Conservation (phyloP, 2,113 vertebrate genomes). For the Macquaria australasica region DNA sequence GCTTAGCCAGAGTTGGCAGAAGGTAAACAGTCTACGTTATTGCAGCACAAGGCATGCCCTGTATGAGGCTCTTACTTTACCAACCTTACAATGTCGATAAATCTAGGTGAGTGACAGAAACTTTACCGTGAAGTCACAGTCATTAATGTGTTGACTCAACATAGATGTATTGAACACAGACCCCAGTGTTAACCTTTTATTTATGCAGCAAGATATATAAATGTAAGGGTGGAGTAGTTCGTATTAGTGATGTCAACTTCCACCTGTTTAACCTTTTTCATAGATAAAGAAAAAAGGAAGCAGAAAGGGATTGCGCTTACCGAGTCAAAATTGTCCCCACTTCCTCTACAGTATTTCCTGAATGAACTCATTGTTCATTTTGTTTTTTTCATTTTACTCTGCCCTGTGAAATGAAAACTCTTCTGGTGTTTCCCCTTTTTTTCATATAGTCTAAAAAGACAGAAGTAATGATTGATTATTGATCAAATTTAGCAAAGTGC, state of each 20-base stretch:
- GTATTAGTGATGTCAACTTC: neutral
- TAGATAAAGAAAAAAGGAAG: slow-evolving; percentile 20
- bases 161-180: slow-evolving; percentile 24
- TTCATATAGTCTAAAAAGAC: neutral
- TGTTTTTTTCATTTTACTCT: slow-evolving; percentile 12
- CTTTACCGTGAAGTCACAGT: slow-evolving; percentile 33
- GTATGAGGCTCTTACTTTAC: slow-evolving; percentile 35
- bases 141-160: slow-evolving; percentile 35
- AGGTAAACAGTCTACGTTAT: slow-evolving; percentile 54
- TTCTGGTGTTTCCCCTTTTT: neutral
- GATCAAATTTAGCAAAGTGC: neutral
- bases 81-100: slow-evolving; percentile 30
- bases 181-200: slow-evolving; percentile 22
- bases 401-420: neutral
- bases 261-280: slow-evolving; percentile 16
- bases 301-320: neutral
- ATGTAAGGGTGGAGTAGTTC: slow-evolving; percentile 12
- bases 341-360: slow-evolving; percentile 8
- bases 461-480: neutral
- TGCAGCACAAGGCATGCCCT: slow-evolving; percentile 54
- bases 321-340: neutral
- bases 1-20: slow-evolving; percentile 44
- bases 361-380: slow-evolving; percentile 19
- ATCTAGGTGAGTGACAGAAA: slow-evolving; percentile 56
- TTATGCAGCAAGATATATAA: slow-evolving; percentile 4